Evolutionary conservation across 2,888 invertebrate genomes (phyloP), one percentile per base, ranked within the genome.

Genomic region (Polyploca ridens): DNA sequence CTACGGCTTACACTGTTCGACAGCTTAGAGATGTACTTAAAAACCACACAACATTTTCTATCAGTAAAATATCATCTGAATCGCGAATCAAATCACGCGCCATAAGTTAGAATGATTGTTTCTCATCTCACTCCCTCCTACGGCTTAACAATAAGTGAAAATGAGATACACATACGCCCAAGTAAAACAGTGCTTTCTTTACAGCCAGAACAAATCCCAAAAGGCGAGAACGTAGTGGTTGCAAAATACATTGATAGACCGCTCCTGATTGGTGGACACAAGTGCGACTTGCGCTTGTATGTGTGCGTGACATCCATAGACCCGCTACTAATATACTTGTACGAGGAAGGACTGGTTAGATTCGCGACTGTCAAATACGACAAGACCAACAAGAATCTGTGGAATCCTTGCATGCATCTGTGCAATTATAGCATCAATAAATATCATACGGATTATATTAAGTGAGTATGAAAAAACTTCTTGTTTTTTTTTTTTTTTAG

Each of bases 391-490:
- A 98, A 98, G 86, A 98, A 98, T 82, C 95, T 99, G 14, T 99
- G 98, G 96, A 98, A 98, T 90, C 98, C 97, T 0, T 99, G 98
- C 91, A 99, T 99, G 97, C 99, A 99, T 90, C 95, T 99, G 16
- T 99, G 99, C 84, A 99, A 99, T 91, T 99, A 99, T 91, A 99
- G 98, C 91, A 98, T 99, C 84, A 99, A 99, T 91, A 99, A 99
- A 90, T 98, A 98, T 86, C 99, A 98, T 89, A 97, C 98, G 66
- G 98, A 98, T 92, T 99, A 99, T 90, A 97, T 99, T 80, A 98
- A 97, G 97, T 98, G 91, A 95, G 97, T 94, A 1, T 27, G 1
- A 27, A 27, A 27, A 27, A n/a, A n/a, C n/a, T n/a, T n/a, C n/a
- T n/a, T n/a, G n/a, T n/a, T n/a, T n/a, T n/a, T n/a, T n/a, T n/a